These are phyloP conservation scores for Hormiphora californensis DNA, from an alignment of 37 sponge, comb jelly and placozoan species.

Conservation along the genomic window DNA sequence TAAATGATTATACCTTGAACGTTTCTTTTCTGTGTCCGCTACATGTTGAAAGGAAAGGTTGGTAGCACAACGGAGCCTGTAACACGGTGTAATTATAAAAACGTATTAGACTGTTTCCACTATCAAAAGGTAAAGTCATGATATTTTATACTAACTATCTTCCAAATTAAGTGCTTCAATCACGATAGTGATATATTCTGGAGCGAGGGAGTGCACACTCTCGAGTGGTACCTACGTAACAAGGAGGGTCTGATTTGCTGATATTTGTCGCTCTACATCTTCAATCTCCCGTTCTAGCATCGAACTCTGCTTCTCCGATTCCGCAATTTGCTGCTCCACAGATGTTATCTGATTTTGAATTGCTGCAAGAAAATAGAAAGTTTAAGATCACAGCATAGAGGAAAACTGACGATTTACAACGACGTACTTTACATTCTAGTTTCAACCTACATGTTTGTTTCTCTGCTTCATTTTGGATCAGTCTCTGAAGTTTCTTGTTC, in stretches of 20 bases:
- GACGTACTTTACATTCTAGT: background rate
- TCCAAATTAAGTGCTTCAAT: too few species aligned
- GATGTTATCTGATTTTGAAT: background rate
- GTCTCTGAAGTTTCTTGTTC: conserved; percentile 15
- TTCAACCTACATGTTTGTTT: background rate
- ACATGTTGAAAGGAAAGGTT: too few species aligned
- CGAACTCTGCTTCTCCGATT: conserved; percentile 17
- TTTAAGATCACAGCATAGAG: background rate
- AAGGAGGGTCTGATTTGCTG: conserved; percentile 20
- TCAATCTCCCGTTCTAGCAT: conserved; percentile 13
- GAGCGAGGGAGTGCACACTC: too few species aligned
- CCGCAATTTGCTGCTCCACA: background rate
- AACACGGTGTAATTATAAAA: too few species aligned
- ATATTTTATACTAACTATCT: too few species aligned
- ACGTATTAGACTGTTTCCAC: too few species aligned
- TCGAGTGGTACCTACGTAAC: conserved; percentile 1
- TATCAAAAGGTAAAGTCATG: too few species aligned
- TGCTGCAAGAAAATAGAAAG: background rate
- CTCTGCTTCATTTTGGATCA: conserved; percentile 29
- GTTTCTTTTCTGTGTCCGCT: too few species aligned
- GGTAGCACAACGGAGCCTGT: too few species aligned
- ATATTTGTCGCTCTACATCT: conserved; percentile 34
- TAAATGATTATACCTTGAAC: too few species aligned
- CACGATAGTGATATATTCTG: too few species aligned
- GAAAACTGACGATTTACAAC: background rate